These are phyloP conservation scores for Cheirogaleus major DNA, from an alignment of 2,797 vertebrate genomes.

Conservation along the genomic window DNA sequence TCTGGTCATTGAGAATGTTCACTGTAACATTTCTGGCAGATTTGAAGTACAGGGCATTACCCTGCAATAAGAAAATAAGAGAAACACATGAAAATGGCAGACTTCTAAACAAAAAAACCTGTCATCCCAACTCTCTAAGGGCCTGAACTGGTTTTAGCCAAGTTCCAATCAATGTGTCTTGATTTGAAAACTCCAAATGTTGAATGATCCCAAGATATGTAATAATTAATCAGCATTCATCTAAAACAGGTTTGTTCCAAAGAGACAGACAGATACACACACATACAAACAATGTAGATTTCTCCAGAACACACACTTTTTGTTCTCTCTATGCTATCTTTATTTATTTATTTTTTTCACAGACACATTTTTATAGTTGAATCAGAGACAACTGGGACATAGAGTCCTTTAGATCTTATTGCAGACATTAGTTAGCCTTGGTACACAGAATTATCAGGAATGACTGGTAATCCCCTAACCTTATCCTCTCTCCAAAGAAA, in stretches of 20 bases:
- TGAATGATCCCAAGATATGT: not conserved
- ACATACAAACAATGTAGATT: not conserved
- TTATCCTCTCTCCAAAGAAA: not conserved
- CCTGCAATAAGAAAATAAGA: slow-evolving; percentile 86
- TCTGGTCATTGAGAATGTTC: slow-evolving; percentile 96
- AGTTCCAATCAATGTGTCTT: not conserved
- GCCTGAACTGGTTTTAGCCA: not conserved
- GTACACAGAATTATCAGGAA: not conserved
- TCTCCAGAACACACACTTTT: not conserved
- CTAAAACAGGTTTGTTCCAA: not conserved
- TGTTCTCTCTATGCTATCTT: no score
- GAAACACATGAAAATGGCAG: slow-evolving; percentile 54
- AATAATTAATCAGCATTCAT: not conserved
- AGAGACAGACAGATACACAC: not conserved
- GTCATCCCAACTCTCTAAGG: not conserved
- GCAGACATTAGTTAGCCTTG: not conserved
- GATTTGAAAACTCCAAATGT: not conserved
- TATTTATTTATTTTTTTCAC: no score
- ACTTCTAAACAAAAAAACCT: not conserved
- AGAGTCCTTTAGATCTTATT: not conserved
- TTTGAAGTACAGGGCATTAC: slow-evolving; percentile 96
- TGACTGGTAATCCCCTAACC: not conserved
- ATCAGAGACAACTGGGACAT: not conserved
- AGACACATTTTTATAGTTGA: not conserved
- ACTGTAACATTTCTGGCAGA: slow-evolving; percentile 97